Conservation (phyloP, 2,113 vertebrate genomes). For the Phalacrocorax aristotelis region DNA sequence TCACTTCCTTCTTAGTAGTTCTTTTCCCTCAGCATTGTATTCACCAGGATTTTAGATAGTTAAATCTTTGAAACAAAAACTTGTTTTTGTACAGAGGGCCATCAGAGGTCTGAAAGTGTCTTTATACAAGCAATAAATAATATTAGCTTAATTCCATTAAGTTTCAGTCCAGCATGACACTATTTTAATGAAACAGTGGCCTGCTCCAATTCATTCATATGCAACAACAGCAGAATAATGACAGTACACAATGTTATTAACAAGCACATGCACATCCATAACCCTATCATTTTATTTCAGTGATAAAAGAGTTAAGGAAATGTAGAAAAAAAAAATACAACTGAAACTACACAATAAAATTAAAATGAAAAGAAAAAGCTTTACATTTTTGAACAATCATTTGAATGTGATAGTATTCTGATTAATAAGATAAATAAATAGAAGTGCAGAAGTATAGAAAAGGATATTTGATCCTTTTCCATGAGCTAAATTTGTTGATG, state of each 20-base stretch:
- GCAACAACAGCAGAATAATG: background rate
- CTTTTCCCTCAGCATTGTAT: background rate
- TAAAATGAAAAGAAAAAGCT: background rate
- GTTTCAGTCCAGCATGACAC: background rate
- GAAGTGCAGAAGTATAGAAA: background rate
- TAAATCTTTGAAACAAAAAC: background rate
- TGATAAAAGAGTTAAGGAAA: background rate
- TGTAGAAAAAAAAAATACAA: background rate
- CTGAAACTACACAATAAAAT: background rate
- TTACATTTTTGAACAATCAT: background rate
- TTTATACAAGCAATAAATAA: background rate
- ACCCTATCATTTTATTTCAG: background rate
- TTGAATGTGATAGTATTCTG: background rate
- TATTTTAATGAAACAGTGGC: background rate
- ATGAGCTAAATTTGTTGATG: background rate
- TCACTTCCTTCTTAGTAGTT: background rate
- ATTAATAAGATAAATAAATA: conserved; percentile 26
- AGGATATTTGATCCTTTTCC: background rate
- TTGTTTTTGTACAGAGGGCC: fast-evolving
- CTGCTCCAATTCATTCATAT: background rate
- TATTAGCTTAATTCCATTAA: background rate
- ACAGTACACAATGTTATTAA: background rate
- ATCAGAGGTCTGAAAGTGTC: background rate
- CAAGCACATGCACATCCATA: background rate
- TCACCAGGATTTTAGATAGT: background rate